phyloP scores from a whole-genome alignment of 2,888 invertebrate species.

The Caenorhabditis sp. region DNA sequence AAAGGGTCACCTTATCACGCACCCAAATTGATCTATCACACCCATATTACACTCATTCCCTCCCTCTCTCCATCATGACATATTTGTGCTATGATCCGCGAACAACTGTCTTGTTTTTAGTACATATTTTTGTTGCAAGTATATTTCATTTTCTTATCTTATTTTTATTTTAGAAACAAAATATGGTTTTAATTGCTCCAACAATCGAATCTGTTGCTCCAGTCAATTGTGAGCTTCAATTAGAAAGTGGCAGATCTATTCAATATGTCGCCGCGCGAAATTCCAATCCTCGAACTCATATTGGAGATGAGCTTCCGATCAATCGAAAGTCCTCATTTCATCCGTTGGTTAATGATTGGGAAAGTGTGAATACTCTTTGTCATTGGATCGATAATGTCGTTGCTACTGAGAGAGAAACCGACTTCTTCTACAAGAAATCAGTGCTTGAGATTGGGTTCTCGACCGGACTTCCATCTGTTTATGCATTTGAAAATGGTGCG shows the following conservation, averaged over 20 bases:
- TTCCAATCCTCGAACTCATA: conserved; percentile 27
- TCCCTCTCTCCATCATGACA: background rate
- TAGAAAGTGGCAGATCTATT: conserved; percentile 60
- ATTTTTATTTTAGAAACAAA: background rate
- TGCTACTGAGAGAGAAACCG: conserved; percentile 61
- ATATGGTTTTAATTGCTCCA: conserved; percentile 47
- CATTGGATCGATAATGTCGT: conserved; percentile 62
- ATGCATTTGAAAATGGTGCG: conserved; percentile 63
- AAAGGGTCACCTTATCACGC: background rate
- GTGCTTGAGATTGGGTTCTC: conserved; percentile 67
- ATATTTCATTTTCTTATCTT: background rate
- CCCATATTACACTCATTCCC: background rate
- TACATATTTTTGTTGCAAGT: background rate
- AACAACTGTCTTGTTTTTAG: background rate
- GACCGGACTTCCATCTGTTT: conserved; percentile 65
- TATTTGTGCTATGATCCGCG: background rate
- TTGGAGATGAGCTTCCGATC: conserved; percentile 29
- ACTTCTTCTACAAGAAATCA: conserved; percentile 62
- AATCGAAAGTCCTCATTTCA: conserved; percentile 27
- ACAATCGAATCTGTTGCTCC: conserved; percentile 34
- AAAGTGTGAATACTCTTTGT: conserved; percentile 63
- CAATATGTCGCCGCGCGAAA: conserved; percentile 33
- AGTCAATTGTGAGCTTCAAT: conserved; percentile 46
- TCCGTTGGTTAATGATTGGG: conserved; percentile 58
- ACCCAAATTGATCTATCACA: background rate